Percentiles rank a stretch among this genome's conserved stretches.
Evolutionary conservation across 2,888 invertebrate genomes (phyloP).

Genomic region (Trilocha varians): DNA sequence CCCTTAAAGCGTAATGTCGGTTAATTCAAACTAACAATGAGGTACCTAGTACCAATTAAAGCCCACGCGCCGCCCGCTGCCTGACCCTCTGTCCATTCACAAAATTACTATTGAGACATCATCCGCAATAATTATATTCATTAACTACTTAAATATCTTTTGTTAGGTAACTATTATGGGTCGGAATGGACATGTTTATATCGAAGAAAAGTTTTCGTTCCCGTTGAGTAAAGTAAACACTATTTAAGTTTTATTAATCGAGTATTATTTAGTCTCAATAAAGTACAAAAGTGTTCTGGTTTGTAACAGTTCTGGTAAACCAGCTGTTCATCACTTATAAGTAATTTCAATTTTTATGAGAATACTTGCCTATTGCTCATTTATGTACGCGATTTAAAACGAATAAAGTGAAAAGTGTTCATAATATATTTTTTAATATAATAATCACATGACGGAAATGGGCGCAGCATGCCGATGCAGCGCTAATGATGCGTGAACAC

Average conservation of each 20-base stretch:
- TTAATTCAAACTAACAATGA: conserved; percentile 57
- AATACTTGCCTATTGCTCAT: too few species aligned
- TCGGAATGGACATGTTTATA: too few species aligned
- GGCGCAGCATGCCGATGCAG: conserved; percentile 42
- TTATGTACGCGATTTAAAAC: too few species aligned
- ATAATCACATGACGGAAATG: conserved; percentile 55
- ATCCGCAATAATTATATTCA: conserved; percentile 42
- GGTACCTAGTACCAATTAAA: conserved; percentile 59
- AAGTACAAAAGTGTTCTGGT: too few species aligned
- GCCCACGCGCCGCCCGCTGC: conserved; percentile 49
- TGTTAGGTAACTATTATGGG: neutral
- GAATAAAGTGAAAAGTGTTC: neutral
- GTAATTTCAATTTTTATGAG: too few species aligned
- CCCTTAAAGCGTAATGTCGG: conserved; percentile 30
- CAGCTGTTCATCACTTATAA: too few species aligned
- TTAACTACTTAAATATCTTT: conserved; percentile 1
- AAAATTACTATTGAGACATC: conserved; percentile 61
- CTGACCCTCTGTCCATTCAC: conserved; percentile 53
- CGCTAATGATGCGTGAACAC: conserved; percentile 49
- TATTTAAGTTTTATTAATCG: too few species aligned
- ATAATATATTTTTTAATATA: conserved; percentile 14
- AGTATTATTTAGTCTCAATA: too few species aligned
- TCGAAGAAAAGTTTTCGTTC: too few species aligned
- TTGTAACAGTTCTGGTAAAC: too few species aligned
- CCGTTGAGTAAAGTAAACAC: too few species aligned